These are phyloP conservation scores for Sebastes cheni DNA, from an alignment of 2,797 vertebrate genomes.

Conservation along the genomic window DNA sequence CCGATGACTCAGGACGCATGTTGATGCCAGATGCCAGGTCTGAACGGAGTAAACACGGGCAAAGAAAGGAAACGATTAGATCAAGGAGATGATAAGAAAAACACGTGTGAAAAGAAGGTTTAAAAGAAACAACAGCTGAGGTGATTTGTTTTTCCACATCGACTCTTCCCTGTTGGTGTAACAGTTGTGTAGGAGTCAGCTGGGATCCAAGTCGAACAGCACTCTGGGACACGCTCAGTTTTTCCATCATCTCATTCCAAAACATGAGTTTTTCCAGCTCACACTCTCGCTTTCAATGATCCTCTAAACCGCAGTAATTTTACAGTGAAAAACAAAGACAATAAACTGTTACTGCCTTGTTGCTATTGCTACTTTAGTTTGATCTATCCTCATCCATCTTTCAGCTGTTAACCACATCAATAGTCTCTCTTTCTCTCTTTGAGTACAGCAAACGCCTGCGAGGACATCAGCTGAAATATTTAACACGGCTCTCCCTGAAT, in stretches of 20 bases:
- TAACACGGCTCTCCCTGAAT: constrained; percentile 41
- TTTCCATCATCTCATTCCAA: constrained; percentile 42
- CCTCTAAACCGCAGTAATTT: neutral
- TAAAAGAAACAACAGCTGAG: constrained; percentile 16
- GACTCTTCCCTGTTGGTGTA: constrained; percentile 2
- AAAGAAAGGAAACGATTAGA: constrained; percentile 2
- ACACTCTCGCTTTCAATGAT: constrained; percentile 9
- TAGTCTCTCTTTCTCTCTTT: constrained; percentile 11
- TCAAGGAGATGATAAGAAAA: neutral
- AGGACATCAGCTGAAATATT: constrained; percentile 69
- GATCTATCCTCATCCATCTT: constrained; percentile 54
- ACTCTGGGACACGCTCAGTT: constrained; percentile 25
- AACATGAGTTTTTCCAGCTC: constrained; percentile 31
- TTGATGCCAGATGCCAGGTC: too few species aligned
- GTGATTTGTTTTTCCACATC: constrained; percentile 28
- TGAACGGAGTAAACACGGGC: neutral
- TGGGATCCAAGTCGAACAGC: constrained; percentile 27
- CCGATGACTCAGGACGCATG: too few species aligned
- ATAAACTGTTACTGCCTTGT: constrained; percentile 31
- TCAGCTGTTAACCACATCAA: constrained; percentile 47
- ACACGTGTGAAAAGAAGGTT: neutral
- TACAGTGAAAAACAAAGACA: constrained; percentile 31
- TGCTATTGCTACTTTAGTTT: constrained; percentile 45
- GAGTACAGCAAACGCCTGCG: constrained; percentile 43
- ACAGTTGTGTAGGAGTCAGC: constrained; percentile 31